Evolutionary conservation across 2,888 invertebrate genomes (phyloP), one percentile per base, ranked within the genome.

Genomic region (Elmis aenea): DNA sequence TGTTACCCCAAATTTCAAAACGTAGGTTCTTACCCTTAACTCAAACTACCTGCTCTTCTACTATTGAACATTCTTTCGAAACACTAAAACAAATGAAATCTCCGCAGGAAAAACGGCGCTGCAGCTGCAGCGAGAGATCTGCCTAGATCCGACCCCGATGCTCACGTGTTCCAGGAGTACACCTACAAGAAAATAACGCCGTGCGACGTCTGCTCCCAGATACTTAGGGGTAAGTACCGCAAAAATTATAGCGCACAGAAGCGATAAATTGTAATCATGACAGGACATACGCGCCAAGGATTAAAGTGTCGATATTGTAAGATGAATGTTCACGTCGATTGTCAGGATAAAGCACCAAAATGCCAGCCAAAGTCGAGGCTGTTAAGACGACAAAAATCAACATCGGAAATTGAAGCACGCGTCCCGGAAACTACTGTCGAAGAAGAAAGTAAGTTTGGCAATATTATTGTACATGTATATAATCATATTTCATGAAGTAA

Each of bases 111-210:
- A 70, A 85, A 85, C 68, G 85, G 85, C 48, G 77, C 78, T 32
- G 74, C 79, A 14, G 64, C 66, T 5, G 72, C 76, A 48, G 81
- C 81, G 45, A 72, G 73, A 36, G 74, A 75, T 61, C 70, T 74
- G 45, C 69, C 71, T 23, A 73, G 72, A 33, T 74, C 72, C 13
- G 84, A 85, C 55, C 74, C 77, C 10, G 83, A 83, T 36, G 82
- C 81, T 46, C 93, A 93, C 69, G 83, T 85, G 64, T 86, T 92
- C 73, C 88, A 90, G 69, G 92, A 93, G 69, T 89, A 93, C 69
- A 93, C 92, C 16, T 93, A 92, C 70, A 90, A 92, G 72, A 93
- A 92, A 73, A 92, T 93, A 57, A 92, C 92, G 26, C 91, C 92
- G 14, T 93, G 93, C 69, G 93, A 93, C 68, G 83, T 90, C 51